Evolutionary conservation across 2,113 vertebrate species (phyloP).

Genomic region (Irena cyanogastra): DNA sequence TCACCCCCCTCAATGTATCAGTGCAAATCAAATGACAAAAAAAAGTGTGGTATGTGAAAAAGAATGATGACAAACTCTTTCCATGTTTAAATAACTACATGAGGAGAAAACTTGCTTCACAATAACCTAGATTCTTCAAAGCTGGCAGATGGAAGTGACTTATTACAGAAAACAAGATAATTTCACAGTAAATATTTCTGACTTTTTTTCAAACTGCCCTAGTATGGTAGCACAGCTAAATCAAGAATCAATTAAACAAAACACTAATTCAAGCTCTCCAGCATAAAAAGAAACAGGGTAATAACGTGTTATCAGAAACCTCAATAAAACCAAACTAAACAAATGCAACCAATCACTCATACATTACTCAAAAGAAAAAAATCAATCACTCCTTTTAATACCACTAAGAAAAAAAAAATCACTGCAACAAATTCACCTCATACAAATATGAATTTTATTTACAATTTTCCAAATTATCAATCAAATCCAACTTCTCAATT

Average conservation of each 20-base stretch:
- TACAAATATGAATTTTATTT: slow-evolving; percentile 68
- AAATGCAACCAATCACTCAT: background rate
- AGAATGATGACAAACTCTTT: background rate
- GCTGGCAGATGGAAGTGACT: background rate
- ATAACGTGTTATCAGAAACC: fast-evolving
- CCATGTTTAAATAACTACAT: background rate
- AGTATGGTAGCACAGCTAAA: background rate
- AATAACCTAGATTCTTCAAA: background rate
- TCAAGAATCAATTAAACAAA: background rate
- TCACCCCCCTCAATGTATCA: background rate
- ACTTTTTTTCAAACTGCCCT: background rate
- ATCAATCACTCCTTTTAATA: background rate
- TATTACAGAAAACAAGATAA: background rate
- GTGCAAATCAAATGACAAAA: background rate
- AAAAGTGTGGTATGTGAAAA: background rate
- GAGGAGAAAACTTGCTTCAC: background rate
- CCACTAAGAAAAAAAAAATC: background rate
- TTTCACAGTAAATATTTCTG: background rate
- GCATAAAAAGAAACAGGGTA: background rate
- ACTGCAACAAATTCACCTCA: slow-evolving; percentile 39
- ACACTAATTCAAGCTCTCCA: background rate
- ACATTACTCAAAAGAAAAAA: background rate
- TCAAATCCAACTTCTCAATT: slow-evolving; percentile 44
- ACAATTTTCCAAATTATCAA: slow-evolving; percentile 50
- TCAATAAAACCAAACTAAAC: background rate